Evolutionary conservation across 2,113 vertebrate genomes (phyloP).

Genomic region (Muntiacus reevesi): DNA sequence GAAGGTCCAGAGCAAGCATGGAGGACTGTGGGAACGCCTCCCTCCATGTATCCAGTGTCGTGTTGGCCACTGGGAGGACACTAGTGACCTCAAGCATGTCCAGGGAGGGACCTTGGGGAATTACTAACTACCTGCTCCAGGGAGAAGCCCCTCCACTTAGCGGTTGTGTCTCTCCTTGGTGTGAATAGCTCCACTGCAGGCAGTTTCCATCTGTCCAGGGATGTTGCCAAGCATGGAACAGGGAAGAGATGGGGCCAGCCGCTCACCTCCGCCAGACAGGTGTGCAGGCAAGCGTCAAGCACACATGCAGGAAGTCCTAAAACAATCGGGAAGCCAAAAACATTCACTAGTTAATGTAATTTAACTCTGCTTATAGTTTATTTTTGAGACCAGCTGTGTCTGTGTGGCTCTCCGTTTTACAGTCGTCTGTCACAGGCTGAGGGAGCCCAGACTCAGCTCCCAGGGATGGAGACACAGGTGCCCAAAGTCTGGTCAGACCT

Average conservation of each 20-base stretch:
- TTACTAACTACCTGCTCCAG: background rate
- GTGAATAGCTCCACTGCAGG: background rate
- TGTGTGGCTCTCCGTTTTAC: fast-evolving
- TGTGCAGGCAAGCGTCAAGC: background rate
- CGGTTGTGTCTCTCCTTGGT: background rate
- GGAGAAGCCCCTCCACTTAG: fast-evolving
- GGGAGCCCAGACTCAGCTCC: background rate
- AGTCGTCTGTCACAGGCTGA: background rate
- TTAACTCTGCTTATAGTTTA: background rate
- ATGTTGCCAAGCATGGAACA: background rate
- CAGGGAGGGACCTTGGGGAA: too few relatives aligned
- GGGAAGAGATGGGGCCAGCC: background rate
- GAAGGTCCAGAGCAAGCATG: background rate
- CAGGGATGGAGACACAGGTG: background rate
- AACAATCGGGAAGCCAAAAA: background rate
- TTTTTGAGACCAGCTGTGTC: background rate
- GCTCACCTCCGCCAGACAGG: background rate
- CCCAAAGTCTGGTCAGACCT: background rate
- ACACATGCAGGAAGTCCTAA: background rate
- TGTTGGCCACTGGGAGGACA: background rate
- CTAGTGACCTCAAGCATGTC: background rate
- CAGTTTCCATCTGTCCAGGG: background rate
- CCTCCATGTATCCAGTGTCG: fast-evolving
- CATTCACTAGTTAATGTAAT: background rate
- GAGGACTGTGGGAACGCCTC: background rate